Base-by-base conservation (phyloP, 2,888 invertebrate genomes). In the Sicus ferrugineus region DNA sequence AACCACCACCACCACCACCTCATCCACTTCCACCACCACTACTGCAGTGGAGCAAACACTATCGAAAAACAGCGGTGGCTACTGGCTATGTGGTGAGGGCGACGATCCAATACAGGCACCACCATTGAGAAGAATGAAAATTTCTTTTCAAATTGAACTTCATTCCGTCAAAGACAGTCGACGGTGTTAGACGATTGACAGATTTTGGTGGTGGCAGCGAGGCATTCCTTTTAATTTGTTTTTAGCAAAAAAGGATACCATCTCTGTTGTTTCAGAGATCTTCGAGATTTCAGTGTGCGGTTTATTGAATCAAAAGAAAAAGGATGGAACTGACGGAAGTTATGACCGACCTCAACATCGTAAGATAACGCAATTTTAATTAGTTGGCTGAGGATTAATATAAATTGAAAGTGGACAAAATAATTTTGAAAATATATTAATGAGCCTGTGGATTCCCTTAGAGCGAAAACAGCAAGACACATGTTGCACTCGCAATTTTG, bases 321-420 rank as follows among this genome's bases (percentile, higher is more conserved):
- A 31, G 30, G 0, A 76, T 76, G 75, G 76, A 76, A 65, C 67
- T 76, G 62, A 68, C 70, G 54, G 74, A 70, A 68, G 74, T 76
- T 38, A 74, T 70, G 69, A 58, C 74, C 68, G 73, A 75, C 68
- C 72, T 68, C 67, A 64, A 68, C 61, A 70, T 68, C 59, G 73
- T 73, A 73, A 71, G 73, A 54, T n/a, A 31, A 21, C 14, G n/a
- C 11, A 38, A 61, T 28, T 26, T 58, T n/a, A 31, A 38, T 34
- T 19, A n/a, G n/a, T n/a, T n/a, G n/a, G n/a, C n/a, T n/a, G n/a
- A n/a, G n/a, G n/a, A n/a, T n/a, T n/a, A n/a, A n/a, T n/a, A n/a
- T n/a, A n/a, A n/a, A n/a, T n/a, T n/a, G n/a, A n/a, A n/a, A n/a
- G n/a, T n/a, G n/a, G n/a, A n/a, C n/a, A n/a, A n/a, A n/a, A n/a